phyloP scores from a whole-genome alignment of 2,888 invertebrate species.

The Apodemia mormo region DNA sequence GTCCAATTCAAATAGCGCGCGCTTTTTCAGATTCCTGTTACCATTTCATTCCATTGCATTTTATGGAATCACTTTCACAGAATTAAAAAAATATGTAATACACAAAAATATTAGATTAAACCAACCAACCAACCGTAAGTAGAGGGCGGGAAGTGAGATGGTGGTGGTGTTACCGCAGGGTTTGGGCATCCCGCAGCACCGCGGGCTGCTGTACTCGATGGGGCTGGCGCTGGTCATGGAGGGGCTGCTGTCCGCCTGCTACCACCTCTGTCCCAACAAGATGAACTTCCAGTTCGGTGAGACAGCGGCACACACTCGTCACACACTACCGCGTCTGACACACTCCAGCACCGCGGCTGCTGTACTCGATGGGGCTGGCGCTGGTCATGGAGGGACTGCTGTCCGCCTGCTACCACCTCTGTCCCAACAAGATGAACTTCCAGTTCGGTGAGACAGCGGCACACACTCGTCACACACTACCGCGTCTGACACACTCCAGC shows the following conservation, averaged over 20 bases:
- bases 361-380: constrained; percentile 93
- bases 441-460: constrained; percentile 87
- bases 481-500: background rate
- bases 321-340: background rate
- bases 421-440: constrained; percentile 94
- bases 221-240: constrained; percentile 93
- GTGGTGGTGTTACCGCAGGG: constrained; percentile 58
- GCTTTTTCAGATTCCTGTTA: no score
- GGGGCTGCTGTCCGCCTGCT: constrained; percentile 93
- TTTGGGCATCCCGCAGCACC: constrained; percentile 91
- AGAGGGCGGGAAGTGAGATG: background rate
- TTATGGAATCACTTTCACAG: no score
- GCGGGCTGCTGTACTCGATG: constrained; percentile 92
- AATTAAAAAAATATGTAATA: no score
- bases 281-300: constrained; percentile 95
- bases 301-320: background rate
- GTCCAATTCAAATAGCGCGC: no score
- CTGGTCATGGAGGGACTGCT: constrained; percentile 93
- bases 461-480: background rate
- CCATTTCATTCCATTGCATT: no score
- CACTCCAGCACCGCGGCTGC: constrained; percentile 87
- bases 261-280: constrained; percentile 94
- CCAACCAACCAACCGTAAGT: no score
- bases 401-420: constrained; percentile 95
- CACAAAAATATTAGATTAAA: no score